Evolutionary conservation across 2,888 invertebrate species (phyloP), one percentile per base, ranked within the genome.

Genomic region (Blastobasis adustella): DNA sequence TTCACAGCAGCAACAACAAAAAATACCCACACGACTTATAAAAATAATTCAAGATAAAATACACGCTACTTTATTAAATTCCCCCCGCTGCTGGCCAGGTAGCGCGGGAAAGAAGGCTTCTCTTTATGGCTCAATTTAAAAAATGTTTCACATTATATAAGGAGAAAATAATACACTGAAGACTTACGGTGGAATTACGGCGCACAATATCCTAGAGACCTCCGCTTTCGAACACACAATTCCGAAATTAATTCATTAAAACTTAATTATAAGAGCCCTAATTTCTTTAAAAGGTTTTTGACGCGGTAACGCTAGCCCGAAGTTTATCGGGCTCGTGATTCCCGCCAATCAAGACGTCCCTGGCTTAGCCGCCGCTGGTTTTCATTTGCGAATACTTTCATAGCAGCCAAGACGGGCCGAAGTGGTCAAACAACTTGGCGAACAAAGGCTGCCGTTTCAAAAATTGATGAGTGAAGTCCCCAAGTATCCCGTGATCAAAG

Each of bases 11-110:
- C 23, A 23, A 23, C 23, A 23, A 23, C 42, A 42, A 8, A 42
- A 42, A 42, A 10, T 40, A 9, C 10, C 9, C 42, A 42, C 42
- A 5, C 62, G 65, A 67, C 68, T 71, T 62, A 62, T 60, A 69
- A 69, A 77, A 52, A 77, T 78, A 79, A 76, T 77, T 80, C 74
- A 76, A 69, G 69, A 73, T 74, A 76, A 79, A 77, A 77, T 76
- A 78, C 71, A 73, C 68, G 73, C 77, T 71, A 74, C 83, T 75
- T 83, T 83, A 85, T 84, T 83, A 84, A 83, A 82, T 78, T 82
- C 75, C 65, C 69, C 70, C 65, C 73, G 67, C 65, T 72, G 69
- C 66, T 72, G 69, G 71, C 69, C 75, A 70, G 73, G 71, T 70
- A 67, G 73, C 76, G 71, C 70, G 68, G 69, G 9, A 6, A 9